Base-by-base conservation (phyloP, 2,888 invertebrate species). In the Polydrusus cervinus region DNA sequence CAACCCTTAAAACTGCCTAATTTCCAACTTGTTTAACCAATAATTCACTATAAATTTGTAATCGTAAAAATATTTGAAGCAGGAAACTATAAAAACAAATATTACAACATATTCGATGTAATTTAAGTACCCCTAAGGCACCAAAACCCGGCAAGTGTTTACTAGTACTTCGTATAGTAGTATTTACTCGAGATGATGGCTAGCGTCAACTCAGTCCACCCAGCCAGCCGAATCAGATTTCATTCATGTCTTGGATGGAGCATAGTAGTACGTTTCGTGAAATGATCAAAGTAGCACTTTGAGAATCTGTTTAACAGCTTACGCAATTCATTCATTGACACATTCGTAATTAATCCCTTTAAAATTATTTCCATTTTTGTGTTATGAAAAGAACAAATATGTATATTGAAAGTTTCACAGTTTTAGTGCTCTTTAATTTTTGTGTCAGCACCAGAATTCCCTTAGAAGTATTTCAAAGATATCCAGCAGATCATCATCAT, bases 381-480 rank as follows among this genome's bases (percentile, higher is more conserved):
- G 20, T 57, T 51, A 62, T 49, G 45, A 57, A 55, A 74, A 68
- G 47, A 14, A 64, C 34, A 49, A 71, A 49, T 10, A 82, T 83
- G 83, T 80, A 82, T 78, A 76, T 80, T 72, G 81, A 82, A 78
- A 78, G 80, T 78, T 74, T 82, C 61, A 71, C 79, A 25, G 74
- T 82, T 78, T 79, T 84, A 72, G 79, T 82, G 78, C 65, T 82
- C 65, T 75, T 82, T 78, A 75, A 79, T 76, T 79, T 81, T 70
- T 82, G 78, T 79, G 80, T 78, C 49, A 76, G 79, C 74, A 80
- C 82, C 57, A 81, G 83, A 77, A 88, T 90, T 65, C 90, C 90
- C n/a, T 84, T 90, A 78, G 90, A 90, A 83, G 90, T 90, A 60
- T 90, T 90, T 83, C 88, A 84, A 76, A 83, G 84, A 71, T 82